Percentiles rank a stretch among this genome's conserved stretches.
phyloP scores from a whole-genome alignment of 2,888 invertebrate genomes.

The Malthinus seriepunctatus region DNA sequence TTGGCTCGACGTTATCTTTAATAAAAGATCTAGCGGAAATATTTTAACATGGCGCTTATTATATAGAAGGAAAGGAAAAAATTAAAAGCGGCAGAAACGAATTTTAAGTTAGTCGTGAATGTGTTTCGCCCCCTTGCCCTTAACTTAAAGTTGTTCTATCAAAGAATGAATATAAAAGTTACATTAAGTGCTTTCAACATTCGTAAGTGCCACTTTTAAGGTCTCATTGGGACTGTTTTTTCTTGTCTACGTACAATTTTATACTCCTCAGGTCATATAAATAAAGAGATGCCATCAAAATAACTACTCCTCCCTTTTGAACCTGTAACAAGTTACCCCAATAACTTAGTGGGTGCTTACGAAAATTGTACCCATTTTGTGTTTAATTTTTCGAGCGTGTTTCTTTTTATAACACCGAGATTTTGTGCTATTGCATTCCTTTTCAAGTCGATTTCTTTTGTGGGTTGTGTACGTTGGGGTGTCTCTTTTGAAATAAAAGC shows the following conservation, averaged over 20 bases:
- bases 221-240: constrained; percentile 16
- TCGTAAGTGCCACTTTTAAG: constrained; percentile 17
- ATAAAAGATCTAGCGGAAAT: constrained; percentile 18
- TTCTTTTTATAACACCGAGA: constrained; percentile 4
- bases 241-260: constrained; percentile 25
- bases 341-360: constrained; percentile 11
- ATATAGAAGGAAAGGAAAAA: constrained; percentile 17
- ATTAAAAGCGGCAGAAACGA: constrained; percentile 20
- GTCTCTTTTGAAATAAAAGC: not conserved
- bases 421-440: constrained; percentile 9
- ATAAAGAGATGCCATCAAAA: constrained; percentile 23
- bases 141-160: constrained; percentile 14
- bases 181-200: constrained; percentile 20
- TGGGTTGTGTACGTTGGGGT: constrained; percentile 5
- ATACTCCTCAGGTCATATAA: constrained; percentile 26
- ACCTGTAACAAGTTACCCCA: constrained; percentile 13
- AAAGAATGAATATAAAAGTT: constrained; percentile 16
- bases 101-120: constrained; percentile 14
- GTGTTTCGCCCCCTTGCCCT: constrained; percentile 18
- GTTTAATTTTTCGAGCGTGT: constrained; percentile 17
- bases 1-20: constrained; percentile 19
- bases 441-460: constrained; percentile 10
- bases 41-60: constrained; percentile 20
- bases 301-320: constrained; percentile 6
- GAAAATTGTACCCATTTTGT: constrained; percentile 16